phyloP scores from a whole-genome alignment of 2,113 vertebrate genomes.

The Bubo scandiacus region DNA sequence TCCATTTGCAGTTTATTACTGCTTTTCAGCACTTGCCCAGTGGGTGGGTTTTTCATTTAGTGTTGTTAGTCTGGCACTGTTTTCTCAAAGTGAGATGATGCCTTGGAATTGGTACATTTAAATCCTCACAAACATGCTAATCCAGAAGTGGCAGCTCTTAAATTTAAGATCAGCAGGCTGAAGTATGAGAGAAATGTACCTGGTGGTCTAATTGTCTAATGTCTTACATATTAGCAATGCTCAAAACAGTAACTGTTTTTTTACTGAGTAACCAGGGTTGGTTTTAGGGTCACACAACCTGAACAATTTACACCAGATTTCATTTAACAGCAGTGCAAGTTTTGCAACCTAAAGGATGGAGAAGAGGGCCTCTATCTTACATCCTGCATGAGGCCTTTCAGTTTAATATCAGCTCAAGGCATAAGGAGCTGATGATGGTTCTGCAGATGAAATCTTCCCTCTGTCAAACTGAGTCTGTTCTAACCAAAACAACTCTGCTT shows the following conservation, averaged over 20 bases:
- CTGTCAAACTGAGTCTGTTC: not conserved
- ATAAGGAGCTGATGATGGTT: not conserved
- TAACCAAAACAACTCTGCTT: not conserved
- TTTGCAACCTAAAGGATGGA: not conserved
- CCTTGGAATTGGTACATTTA: not conserved
- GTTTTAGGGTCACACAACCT: not conserved
- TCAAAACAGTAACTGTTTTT: not conserved
- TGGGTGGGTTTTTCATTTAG: not conserved
- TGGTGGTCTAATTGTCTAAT: not conserved
- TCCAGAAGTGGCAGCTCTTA: not conserved
- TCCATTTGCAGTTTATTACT: conserved; percentile 7
- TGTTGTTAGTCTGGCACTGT: not conserved
- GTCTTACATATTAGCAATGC: not conserved
- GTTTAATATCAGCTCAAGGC: not conserved
- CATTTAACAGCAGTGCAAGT: not conserved
- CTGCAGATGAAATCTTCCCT: not conserved
- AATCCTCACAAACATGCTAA: not conserved
- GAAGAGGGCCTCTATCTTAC: not conserved
- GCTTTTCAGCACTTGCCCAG: not conserved
- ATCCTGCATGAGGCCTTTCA: not conserved
- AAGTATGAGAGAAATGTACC: not conserved
- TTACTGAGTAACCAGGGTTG: not conserved
- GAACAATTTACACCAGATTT: not conserved
- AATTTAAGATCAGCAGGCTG: not conserved
- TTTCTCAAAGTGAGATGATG: conserved; percentile 10